Conservation (phyloP, 2,888 invertebrate species). For the Lepidocyrtinus sp. region DNA sequence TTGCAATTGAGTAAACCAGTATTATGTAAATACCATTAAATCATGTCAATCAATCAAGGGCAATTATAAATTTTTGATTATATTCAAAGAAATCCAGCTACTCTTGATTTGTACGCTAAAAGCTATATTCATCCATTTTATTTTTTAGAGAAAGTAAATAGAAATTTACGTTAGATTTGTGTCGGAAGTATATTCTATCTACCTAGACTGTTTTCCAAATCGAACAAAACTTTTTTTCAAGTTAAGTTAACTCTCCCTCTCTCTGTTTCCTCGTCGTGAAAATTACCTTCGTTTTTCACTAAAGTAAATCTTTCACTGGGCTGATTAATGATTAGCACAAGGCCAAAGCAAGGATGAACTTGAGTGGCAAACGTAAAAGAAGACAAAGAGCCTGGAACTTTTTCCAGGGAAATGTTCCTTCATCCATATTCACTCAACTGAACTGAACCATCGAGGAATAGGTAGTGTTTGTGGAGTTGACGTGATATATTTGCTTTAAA, state of each 20-base stretch:
- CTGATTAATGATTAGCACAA: conserved; percentile 7
- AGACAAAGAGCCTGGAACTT: not conserved
- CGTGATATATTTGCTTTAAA: conserved; percentile 10
- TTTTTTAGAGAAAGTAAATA: not conserved
- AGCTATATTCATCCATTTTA: not conserved
- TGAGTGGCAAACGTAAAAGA: not conserved
- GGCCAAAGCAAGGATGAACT: not conserved
- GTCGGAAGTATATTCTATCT: not conserved
- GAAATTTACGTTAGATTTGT: not conserved
- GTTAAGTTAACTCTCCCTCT: not conserved
- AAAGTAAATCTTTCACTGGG: not conserved
- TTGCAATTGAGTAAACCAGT: not conserved
- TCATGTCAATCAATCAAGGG: conserved; percentile 2
- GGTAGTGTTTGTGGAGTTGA: not conserved
- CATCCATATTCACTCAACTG: too few species aligned
- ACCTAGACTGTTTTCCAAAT: not conserved
- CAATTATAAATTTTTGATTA: not conserved
- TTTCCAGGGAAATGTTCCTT: conserved; percentile 2
- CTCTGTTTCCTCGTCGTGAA: not conserved
- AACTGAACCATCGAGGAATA: too few species aligned
- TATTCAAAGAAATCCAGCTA: not conserved
- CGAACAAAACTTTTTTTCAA: not conserved
- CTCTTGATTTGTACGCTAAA: not conserved
- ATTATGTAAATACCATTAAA: conserved; percentile 1
- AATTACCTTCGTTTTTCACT: not conserved